Evolutionary conservation across 2,113 vertebrate genomes (phyloP), one percentile per base, ranked within the genome.

Genomic region (Larimichthys polyactis): DNA sequence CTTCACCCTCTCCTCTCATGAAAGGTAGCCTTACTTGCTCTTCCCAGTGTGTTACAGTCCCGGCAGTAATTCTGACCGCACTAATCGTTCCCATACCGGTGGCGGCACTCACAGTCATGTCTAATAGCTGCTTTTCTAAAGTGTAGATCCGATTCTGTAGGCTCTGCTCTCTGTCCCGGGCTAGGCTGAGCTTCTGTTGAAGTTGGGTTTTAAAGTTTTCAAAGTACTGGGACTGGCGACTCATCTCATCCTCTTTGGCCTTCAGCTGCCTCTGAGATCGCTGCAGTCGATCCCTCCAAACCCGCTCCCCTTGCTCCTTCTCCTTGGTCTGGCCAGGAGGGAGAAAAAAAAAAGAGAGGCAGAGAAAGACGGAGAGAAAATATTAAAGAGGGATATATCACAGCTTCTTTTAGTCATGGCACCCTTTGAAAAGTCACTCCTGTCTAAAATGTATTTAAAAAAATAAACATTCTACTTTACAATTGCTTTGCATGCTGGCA

Each of bases 231-330:
- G 92, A 94, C 76, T 97, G 97, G 43, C 75, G 92, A 83, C 93
- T 95, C 89, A 96, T 91, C 75, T 96, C 96, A 40, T 95, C 93
- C 44, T 96, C 95, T 92, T 96, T 96, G 75, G 73, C 84, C 89
- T 91, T 95, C 89, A 97, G 88, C 81, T 94, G 95, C 78, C 93
- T 84, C 86, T 95, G 95, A 85, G 95, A 94, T 84, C 95, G 93
- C 75, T 0, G 82, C 65, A 96, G 69, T 74, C 93, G 93, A 63
- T 94, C 82, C 76, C 94, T 94, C 91, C 95, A 95, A 4, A 93
- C 90, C 69, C 79, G 85, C 84, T 95, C 87, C 29, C 90, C 91
- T 12, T 88, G 93, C 87, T 96, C 95, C 80, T 95, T 94, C 48
- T 93, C 94, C 84, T 67, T 90, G 65, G 93, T 91, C 97, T 98